Base-by-base conservation (phyloP, 1,140 invertebrate genomes). In the Holcopasites calliopsidis region DNA sequence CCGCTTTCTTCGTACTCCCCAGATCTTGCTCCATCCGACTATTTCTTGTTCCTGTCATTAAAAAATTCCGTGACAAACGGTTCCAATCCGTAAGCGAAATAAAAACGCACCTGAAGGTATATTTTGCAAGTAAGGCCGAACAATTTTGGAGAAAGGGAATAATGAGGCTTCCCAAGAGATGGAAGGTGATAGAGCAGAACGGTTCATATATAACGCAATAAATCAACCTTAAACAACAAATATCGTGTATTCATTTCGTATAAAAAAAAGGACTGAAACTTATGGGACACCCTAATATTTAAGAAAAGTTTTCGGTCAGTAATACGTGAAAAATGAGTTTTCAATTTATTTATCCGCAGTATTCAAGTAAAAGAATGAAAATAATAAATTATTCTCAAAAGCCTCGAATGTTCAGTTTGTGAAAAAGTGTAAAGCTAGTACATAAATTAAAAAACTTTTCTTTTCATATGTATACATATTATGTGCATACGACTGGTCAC, bases 11-110 rank as follows among this genome's bases (percentile, higher is more conserved):
- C 60, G 21, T 62, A 62, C 44, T 47, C 23, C 3, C 40, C 23
- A 62, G 60, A 62, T 8, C 16, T 62, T 21, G 60, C 60, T 16
- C 60, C 40, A 28, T 62, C 60, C 8, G 60, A 62, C 10, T 62
- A 44, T 44, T 44, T 26, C 38, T n/a, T 38, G 33, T 61, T 42
- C 31, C n/a, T 49, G 2, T 3, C 2, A 16, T 49, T 49, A 49
- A 38, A 38, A 38, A 38, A 38, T 38, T 55, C 10, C 28, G 28
- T 18, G 28, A 16, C 31, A 60, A 42, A 60, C 16, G 4, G 2
- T 40, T 40, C 35, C 3, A 26, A 40, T 60, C 35, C 23, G 10
- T 44, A 28, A 61, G 35, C n/a, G 58, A 64, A 49, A 49, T 50
- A 50, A 50, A 64, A 50, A 64, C 13, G 13, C 21, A 33, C 44